Base-by-base conservation (phyloP, 1,140 invertebrate species). In the Vollenhovia emeryi region DNA sequence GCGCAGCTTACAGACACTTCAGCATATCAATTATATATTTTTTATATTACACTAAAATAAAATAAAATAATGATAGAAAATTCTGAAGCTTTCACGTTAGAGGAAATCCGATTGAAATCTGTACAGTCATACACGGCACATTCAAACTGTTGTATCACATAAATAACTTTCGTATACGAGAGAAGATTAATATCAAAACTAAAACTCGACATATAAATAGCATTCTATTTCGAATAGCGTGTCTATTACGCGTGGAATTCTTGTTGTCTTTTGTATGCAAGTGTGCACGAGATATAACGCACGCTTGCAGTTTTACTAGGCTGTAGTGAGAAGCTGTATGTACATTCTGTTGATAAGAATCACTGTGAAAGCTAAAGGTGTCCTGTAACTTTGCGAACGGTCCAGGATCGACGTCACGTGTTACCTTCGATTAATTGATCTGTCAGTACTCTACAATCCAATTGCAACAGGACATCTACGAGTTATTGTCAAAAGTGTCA, bases 261-360 rank as follows among this genome's bases (percentile, higher is more conserved):
- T 60, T 40, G 21, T 75, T 57, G 21, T 7, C 9, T n/a, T 60
- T 40, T 60, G 52, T 40, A 60, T 50, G 48, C 33, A 15, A 60
- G 15, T 75, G 71, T 48, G 24, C n/a, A 74, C 9, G 52, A 75
- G 40, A 59, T 40, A 40, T 50, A 73, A 73, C 9, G 68, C 33
- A 73, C 18, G 68, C n/a, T 50, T 48, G 43, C 43, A 43, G 3
- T 75, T 60, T 36, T 40, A 57, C 11, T 36, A 36, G n/a, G n/a
- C n/a, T n/a, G n/a, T 27, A 75, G 13, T n/a, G 15, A 74, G 33
- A 59, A 55, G 7, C 33, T 57, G 60, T 75, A 75, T 75, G 36
- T 75, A 75, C 73, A 75, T 27, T 75, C 33, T 75, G 69, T 36
- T 73, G 36, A 60, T 24, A n/a, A n/a, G 11, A 24, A n/a, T 76